These are phyloP conservation scores for Triops longicaudatus DNA, from an alignment of 1,140 invertebrate species.

Conservation along the genomic window DNA sequence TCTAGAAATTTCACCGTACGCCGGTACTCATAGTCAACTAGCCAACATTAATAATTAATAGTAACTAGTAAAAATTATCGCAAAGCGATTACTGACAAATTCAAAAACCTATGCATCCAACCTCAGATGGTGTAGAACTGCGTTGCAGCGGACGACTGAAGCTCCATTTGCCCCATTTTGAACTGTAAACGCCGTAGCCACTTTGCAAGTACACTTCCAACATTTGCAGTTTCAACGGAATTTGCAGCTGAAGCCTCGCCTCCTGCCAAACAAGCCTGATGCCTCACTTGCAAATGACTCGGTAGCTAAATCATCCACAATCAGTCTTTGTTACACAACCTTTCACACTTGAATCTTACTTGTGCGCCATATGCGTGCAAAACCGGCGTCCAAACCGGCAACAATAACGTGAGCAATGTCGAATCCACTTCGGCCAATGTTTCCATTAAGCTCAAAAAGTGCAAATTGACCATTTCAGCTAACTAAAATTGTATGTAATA, in stretches of 20 bases:
- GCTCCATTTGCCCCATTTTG: slow-evolving; percentile 95
- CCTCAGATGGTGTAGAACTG: slow-evolving; percentile 73
- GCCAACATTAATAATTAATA: too few species aligned
- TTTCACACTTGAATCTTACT: slow-evolving; percentile 44
- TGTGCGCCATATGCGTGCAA: slow-evolving; percentile 77
- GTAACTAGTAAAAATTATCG: too few species aligned
- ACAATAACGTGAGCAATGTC: slow-evolving; percentile 73
- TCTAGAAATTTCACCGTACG: too few species aligned
- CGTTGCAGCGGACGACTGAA: slow-evolving; percentile 85
- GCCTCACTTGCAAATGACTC: slow-evolving; percentile 75
- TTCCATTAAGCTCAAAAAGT: slow-evolving; percentile 92
- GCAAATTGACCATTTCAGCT: slow-evolving; percentile 94
- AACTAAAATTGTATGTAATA: too few species aligned
- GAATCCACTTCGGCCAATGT: slow-evolving; percentile 91
- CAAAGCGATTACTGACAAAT: too few species aligned
- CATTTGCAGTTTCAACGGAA: slow-evolving; percentile 29
- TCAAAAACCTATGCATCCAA: too few species aligned
- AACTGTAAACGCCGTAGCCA: slow-evolving; percentile 92
- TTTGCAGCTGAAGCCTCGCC: slow-evolving; percentile 19
- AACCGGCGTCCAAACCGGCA: slow-evolving; percentile 83
- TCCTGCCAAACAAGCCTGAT: slow-evolving; percentile 68
- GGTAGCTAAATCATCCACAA: slow-evolving; percentile 57
- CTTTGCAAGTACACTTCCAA: slow-evolving; percentile 24
- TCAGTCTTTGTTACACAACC: not conserved
- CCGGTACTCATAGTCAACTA: too few species aligned